Base-by-base conservation (phyloP, 2,113 vertebrate species). In the Proterorhinus semilunaris region DNA sequence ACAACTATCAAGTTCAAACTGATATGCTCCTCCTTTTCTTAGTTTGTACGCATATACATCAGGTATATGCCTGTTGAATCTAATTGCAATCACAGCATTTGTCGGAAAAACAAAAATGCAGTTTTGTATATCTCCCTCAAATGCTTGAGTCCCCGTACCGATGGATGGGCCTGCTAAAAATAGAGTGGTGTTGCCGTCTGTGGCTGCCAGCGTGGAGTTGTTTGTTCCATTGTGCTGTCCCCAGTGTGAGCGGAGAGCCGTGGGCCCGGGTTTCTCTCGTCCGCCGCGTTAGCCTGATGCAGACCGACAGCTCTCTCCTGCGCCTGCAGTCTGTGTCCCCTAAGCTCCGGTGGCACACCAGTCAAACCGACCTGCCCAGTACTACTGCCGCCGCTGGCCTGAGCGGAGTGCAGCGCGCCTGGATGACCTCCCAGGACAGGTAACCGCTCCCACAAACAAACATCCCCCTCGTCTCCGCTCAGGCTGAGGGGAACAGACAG, bases 301-400 rank as follows among this genome's bases (percentile, higher is more conserved):
- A 82, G 71, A 67, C 58, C 63, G 88, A 90, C 88, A 73, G 70
- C 72, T 67, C 54, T 74, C 76, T 81, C 68, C 82, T 72, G 63
- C 47, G 44, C 59, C 71, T 1, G 36, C 17, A 15, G 4, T 68
- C 17, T 53, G 27, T 53, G 21, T 67, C 49, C 49, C 49, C 49
- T 0, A 5, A 36, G 54, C 54, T 57, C 54, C 10, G 15, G 63
- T 54, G 9, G 68, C 67, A 49, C 65, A 53, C 4, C 1, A 75
- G 59, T 74, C 66, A 59, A 36, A 36, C 57, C 71, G 62, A 51
- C 51, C 69, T 17, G 76, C 68, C 68, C 71, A n/a, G 27, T 36
- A 5, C 27, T 36, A 3, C 27, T 36, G 27, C 27, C 27, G 27
- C 15, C 13, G 50, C 50, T 15, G 13, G 13, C 2, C 50, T 3